Conservation (phyloP, 2,888 invertebrate genomes). For the Drosophila flavopinicola region DNA sequence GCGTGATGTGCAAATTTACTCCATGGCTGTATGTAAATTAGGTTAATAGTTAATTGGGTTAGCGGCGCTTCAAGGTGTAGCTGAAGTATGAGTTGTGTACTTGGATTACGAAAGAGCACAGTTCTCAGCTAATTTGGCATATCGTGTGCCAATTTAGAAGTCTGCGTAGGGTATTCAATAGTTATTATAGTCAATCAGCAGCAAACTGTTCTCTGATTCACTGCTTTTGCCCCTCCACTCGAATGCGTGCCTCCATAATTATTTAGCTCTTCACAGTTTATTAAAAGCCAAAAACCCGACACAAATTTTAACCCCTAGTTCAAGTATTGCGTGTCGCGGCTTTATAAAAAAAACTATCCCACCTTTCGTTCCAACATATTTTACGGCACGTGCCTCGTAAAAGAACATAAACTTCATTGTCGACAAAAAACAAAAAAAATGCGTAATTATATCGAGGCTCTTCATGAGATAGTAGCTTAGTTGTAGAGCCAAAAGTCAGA, state of each 20-base stretch:
- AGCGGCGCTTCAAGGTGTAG: constrained; percentile 21
- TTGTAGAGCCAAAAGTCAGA: constrained; percentile 49
- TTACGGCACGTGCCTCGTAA: constrained; percentile 62
- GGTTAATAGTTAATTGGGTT: constrained; percentile 71
- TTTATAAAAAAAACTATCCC: constrained; percentile 44
- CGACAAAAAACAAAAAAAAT: constrained; percentile 77
- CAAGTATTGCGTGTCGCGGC: constrained; percentile 55
- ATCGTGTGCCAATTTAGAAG: too few relatives aligned
- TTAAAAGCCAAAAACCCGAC: constrained; percentile 30
- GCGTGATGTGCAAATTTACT: constrained; percentile 64
- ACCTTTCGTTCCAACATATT: constrained; percentile 40
- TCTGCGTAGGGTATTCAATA: too few relatives aligned
- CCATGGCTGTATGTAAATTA: constrained; percentile 52
- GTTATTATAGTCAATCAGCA: too few relatives aligned
- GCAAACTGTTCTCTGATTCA: too few relatives aligned
- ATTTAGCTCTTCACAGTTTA: constrained; percentile 46
- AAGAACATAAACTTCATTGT: constrained; percentile 75
- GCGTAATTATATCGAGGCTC: constrained; percentile 62
- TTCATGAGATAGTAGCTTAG: constrained; percentile 23
- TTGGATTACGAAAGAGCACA: constrained; percentile 17
- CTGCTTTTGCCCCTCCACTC: background rate
- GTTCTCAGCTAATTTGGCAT: background rate
- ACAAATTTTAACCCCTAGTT: constrained; percentile 57
- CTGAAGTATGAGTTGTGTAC: background rate
- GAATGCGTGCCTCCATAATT: constrained; percentile 25